These are phyloP conservation scores for Neoscelio sp. DNA, from an alignment of 2,888 invertebrate genomes.

Conservation along the genomic window DNA sequence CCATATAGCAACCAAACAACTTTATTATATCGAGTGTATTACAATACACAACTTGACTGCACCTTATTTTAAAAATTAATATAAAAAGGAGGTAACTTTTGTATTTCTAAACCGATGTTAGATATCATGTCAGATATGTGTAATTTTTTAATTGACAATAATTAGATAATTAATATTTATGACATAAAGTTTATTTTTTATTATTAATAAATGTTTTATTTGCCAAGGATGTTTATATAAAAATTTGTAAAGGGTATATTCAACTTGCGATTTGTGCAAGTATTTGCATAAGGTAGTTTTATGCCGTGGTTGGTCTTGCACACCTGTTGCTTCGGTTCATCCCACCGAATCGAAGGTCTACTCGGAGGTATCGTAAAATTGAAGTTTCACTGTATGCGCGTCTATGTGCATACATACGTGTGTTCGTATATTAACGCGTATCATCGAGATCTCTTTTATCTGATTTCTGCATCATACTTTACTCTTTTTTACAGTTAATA, in stretches of 20 bases:
- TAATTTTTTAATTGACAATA: no score
- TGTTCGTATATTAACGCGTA: constrained; percentile 7
- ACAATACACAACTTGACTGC: no score
- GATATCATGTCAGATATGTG: no score
- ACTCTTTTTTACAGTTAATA: constrained; percentile 7
- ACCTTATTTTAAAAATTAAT: no score
- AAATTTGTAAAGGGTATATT: constrained; percentile 60
- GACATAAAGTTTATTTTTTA: no score
- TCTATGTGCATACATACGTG: constrained; percentile 48
- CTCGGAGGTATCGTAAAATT: constrained; percentile 71
- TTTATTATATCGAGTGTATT: no score
- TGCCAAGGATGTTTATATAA: constrained; percentile 38
- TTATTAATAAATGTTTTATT: no score
- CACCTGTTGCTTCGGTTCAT: constrained; percentile 82
- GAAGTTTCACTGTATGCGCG: constrained; percentile 59
- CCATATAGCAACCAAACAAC: no score
- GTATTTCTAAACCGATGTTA: no score
- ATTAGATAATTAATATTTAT: no score
- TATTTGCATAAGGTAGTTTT: constrained; percentile 78
- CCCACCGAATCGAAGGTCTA: constrained; percentile 81
- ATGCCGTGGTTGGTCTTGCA: constrained; percentile 76
- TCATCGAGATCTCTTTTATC: constrained; percentile 25
- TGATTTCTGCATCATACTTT: constrained; percentile 1
- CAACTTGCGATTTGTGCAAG: constrained; percentile 79
- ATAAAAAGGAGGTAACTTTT: no score